phyloP scores from a whole-genome alignment of 2,797 vertebrate genomes.

The Myiotriccus ornatus region DNA sequence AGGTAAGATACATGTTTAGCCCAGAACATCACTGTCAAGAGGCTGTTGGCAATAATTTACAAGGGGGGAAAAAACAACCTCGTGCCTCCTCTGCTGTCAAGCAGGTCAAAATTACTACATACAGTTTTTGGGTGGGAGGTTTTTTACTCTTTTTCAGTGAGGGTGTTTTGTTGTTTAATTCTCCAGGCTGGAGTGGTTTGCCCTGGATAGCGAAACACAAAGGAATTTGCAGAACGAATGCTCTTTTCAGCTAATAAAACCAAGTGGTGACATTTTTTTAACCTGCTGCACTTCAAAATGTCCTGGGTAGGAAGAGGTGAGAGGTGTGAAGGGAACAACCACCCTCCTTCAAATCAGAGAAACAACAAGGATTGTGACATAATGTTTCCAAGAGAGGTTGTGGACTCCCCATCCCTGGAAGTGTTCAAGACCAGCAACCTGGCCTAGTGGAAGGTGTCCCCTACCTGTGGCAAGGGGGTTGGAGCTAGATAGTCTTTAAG shows the following conservation, averaged over 20 bases:
- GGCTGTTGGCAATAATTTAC: neutral
- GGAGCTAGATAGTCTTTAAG: neutral
- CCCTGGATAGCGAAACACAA: neutral
- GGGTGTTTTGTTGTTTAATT: neutral
- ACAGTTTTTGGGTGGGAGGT: neutral
- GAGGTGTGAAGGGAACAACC: conserved; percentile 53
- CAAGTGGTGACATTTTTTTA: neutral
- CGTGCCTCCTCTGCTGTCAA: neutral
- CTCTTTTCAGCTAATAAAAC: neutral
- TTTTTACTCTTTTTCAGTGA: neutral
- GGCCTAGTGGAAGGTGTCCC: neutral
- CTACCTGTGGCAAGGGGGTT: neutral
- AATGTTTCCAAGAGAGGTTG: neutral
- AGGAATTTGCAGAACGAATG: neutral
- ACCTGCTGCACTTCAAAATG: neutral
- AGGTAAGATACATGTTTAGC: neutral
- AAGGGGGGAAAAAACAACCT: neutral
- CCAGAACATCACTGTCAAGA: neutral
- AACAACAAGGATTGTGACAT: neutral
- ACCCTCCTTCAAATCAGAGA: neutral
- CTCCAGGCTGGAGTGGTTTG: neutral
- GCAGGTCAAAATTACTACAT: neutral
- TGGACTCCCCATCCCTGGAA: neutral
- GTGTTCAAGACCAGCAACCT: neutral
- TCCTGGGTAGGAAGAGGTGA: conserved; percentile 30